These are phyloP conservation scores for Erebia aethiops DNA, from an alignment of 2,888 invertebrate genomes.

Conservation along the genomic window DNA sequence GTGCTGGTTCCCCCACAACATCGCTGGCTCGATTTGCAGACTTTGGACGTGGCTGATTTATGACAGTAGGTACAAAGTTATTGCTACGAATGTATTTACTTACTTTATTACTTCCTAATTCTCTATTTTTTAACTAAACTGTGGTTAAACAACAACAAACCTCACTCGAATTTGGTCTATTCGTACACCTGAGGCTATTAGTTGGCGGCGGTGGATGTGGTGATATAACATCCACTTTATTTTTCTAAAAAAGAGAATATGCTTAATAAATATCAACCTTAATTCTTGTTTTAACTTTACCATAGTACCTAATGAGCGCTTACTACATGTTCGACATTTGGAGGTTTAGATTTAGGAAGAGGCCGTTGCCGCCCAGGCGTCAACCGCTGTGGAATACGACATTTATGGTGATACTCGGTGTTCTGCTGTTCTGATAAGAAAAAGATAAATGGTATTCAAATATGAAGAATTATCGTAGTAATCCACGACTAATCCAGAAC, in stretches of 20 bases:
- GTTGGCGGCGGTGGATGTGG: neutral
- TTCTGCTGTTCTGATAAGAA: conserved; percentile 46
- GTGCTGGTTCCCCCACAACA: conserved; percentile 39
- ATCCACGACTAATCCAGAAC: too few relatives aligned
- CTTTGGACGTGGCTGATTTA: conserved; percentile 51
- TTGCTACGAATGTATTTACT: neutral
- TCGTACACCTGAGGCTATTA: neutral
- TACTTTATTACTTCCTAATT: neutral
- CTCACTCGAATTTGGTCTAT: conserved; percentile 10
- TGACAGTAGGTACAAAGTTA: neutral
- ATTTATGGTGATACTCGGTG: conserved; percentile 46
- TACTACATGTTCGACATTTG: neutral
- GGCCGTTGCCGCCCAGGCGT: conserved; percentile 42
- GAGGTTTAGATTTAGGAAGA: conserved; percentile 19
- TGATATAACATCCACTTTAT: neutral
- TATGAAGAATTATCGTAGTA: neutral
- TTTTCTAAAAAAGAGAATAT: conserved; percentile 2
- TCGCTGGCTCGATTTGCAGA: conserved; percentile 56
- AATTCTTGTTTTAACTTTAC: neutral
- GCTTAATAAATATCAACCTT: neutral
- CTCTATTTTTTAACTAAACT: neutral
- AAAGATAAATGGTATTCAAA: neutral
- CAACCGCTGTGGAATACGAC: conserved; percentile 63
- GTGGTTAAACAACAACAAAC: neutral
- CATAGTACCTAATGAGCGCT: neutral